Percentiles rank a stretch among this genome's conserved stretches.
Conservation (phyloP, 2,888 invertebrate genomes). For the Salpingus planirostris region DNA sequence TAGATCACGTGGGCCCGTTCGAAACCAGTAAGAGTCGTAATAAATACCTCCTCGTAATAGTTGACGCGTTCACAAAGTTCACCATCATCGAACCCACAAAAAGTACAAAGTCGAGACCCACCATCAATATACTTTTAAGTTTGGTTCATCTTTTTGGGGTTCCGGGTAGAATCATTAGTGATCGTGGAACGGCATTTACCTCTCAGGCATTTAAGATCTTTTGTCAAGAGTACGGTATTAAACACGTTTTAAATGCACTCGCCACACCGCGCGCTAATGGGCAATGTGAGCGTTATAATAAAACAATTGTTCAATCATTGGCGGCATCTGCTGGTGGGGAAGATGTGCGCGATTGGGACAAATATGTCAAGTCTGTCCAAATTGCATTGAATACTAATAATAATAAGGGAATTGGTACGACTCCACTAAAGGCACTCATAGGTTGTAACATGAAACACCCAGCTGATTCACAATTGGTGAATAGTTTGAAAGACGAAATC, state of each 20-base stretch:
- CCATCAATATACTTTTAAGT: slow-evolving; percentile 12
- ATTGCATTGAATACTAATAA: slow-evolving; percentile 20
- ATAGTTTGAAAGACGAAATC: too few species aligned
- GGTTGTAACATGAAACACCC: slow-evolving; percentile 10
- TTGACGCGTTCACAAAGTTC: too few species aligned
- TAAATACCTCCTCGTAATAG: slow-evolving; percentile 20
- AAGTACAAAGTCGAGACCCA: slow-evolving; percentile 14
- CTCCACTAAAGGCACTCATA: slow-evolving; percentile 17
- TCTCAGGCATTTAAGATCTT: slow-evolving; percentile 10
- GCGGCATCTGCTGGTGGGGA: slow-evolving; percentile 14
- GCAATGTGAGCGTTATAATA: too few species aligned
- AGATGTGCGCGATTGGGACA: slow-evolving; percentile 19
- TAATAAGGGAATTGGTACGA: slow-evolving; percentile 15
- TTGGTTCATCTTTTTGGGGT: slow-evolving; percentile 20
- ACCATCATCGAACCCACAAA: slow-evolving; percentile 20
- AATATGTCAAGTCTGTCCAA: slow-evolving; percentile 17
- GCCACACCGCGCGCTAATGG: slow-evolving; percentile 11
- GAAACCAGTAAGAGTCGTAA: too few species aligned
- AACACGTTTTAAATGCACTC: slow-evolving; percentile 14
- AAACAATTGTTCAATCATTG: slow-evolving; percentile 2
- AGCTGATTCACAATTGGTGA: slow-evolving; percentile 12
- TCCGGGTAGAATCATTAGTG: slow-evolving; percentile 13
- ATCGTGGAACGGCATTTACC: slow-evolving; percentile 16
- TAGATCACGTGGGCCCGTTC: too few species aligned
- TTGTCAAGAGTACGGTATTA: slow-evolving; percentile 9